These are phyloP conservation scores for Malachius bipustulatus DNA, from an alignment of 2,888 invertebrate genomes.

Conservation along the genomic window DNA sequence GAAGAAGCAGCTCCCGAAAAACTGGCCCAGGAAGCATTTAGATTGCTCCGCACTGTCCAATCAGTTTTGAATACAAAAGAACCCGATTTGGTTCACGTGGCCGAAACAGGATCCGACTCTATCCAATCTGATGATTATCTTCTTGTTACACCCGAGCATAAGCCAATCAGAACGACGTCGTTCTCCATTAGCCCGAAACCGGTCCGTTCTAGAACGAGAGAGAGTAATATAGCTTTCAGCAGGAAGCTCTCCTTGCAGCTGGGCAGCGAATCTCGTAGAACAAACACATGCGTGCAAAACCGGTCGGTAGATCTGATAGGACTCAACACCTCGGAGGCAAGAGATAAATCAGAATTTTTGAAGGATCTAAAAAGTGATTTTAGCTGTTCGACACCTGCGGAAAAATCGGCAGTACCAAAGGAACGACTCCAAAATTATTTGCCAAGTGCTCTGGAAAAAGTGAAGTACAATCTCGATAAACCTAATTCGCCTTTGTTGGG, in stretches of 20 bases:
- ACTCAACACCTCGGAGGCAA: too few relatives aligned
- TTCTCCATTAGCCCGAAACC: conserved; percentile 31
- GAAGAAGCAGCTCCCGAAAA: conserved; percentile 49
- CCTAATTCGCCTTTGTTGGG: conserved; percentile 24
- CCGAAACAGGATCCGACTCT: conserved; percentile 34
- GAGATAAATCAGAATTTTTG: too few relatives aligned
- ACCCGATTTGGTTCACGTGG: conserved; percentile 42
- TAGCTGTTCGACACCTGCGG: too few relatives aligned
- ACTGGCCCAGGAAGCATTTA: conserved; percentile 53
- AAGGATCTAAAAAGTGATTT: conserved; percentile 17
- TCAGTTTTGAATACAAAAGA: conserved; percentile 52
- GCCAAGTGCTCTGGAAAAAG: conserved; percentile 7
- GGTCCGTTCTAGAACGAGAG: conserved; percentile 26
- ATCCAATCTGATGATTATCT: conserved; percentile 22
- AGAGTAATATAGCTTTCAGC: conserved; percentile 31
- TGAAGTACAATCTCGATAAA: conserved; percentile 17
- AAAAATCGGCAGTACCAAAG: too few relatives aligned
- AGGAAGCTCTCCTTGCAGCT: conserved; percentile 32
- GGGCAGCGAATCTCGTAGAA: conserved; percentile 22
- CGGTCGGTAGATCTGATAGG: conserved; percentile 23
- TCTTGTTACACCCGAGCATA: conserved; percentile 19
- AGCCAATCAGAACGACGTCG: conserved; percentile 28
- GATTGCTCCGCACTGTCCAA: conserved; percentile 51
- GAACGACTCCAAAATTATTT: not conserved
- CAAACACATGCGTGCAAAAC: conserved; percentile 10